Percentiles rank a stretch among this genome's conserved stretches.
These are phyloP conservation scores for Periophthalmus modestus DNA, from an alignment of 2,113 vertebrate genomes.

Conservation along the genomic window DNA sequence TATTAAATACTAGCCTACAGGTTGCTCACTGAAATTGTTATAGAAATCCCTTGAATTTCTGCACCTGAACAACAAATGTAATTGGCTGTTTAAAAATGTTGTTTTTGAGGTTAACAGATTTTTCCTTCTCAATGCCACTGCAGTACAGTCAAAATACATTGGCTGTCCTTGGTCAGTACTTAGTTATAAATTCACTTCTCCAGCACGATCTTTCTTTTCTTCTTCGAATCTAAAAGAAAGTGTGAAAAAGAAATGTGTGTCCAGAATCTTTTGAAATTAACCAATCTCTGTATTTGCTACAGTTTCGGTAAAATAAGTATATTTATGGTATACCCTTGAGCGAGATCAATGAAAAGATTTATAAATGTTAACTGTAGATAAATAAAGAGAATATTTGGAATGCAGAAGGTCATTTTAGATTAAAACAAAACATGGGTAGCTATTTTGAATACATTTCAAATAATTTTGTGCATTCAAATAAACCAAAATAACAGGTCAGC, in stretches of 20 bases:
- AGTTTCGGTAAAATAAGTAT: neutral
- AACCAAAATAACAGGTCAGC: neutral
- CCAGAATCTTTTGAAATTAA: neutral
- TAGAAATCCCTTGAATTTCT: neutral
- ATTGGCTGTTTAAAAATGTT: neutral
- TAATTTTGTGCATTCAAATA: neutral
- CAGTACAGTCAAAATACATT: neutral
- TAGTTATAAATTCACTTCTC: neutral
- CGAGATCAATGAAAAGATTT: neutral
- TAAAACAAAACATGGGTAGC: neutral
- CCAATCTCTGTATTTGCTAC: constrained; percentile 6
- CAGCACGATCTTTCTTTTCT: neutral
- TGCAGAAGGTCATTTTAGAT: neutral
- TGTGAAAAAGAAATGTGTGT: neutral
- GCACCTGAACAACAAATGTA: neutral
- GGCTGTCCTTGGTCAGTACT: neutral
- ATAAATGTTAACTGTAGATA: neutral
- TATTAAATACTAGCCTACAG: neutral
- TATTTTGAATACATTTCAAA: neutral
- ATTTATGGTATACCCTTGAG: no score
- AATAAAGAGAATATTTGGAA: neutral
- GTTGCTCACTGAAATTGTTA: neutral
- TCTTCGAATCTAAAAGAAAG: neutral
- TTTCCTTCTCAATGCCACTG: neutral
- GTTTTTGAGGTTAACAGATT: neutral